Conservation (phyloP, 2,888 invertebrate genomes). For the Thecocarcelia acutangulata region DNA sequence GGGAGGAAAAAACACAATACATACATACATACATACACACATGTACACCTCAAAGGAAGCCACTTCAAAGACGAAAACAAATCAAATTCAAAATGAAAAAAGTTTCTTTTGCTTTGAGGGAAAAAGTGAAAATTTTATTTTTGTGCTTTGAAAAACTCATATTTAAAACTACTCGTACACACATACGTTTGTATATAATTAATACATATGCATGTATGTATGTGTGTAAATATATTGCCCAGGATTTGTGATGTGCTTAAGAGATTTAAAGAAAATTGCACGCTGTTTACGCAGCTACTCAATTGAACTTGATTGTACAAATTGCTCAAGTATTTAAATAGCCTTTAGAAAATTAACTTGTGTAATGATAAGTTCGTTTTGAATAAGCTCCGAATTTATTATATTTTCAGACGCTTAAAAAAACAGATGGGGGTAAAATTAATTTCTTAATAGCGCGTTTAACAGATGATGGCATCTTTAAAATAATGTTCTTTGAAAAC, state of each 20-base stretch:
- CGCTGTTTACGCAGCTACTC: slow-evolving; percentile 55
- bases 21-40: too few relatives aligned
- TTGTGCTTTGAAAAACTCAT: background rate
- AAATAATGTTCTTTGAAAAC: background rate
- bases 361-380: background rate
- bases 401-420: background rate
- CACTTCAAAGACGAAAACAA: slow-evolving; percentile 47
- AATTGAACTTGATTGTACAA: slow-evolving; percentile 48
- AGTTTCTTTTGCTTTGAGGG: slow-evolving; percentile 13
- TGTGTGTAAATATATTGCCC: slow-evolving; percentile 13
- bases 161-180: background rate
- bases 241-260: slow-evolving; percentile 37
- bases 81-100: slow-evolving; percentile 30
- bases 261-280: slow-evolving; percentile 48
- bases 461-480: background rate
- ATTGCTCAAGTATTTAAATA: slow-evolving; percentile 51
- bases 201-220: too few relatives aligned
- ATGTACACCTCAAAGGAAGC: slow-evolving; percentile 20
- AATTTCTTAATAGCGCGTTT: background rate
- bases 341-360: slow-evolving; percentile 39
- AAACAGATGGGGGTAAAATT: background rate
- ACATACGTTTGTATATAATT: background rate
- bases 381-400: background rate
- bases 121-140: slow-evolving; percentile 46
- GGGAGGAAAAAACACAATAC: slow-evolving; percentile 36